Conservation (phyloP, 2,888 invertebrate genomes). For the Oithona nana region DNA sequence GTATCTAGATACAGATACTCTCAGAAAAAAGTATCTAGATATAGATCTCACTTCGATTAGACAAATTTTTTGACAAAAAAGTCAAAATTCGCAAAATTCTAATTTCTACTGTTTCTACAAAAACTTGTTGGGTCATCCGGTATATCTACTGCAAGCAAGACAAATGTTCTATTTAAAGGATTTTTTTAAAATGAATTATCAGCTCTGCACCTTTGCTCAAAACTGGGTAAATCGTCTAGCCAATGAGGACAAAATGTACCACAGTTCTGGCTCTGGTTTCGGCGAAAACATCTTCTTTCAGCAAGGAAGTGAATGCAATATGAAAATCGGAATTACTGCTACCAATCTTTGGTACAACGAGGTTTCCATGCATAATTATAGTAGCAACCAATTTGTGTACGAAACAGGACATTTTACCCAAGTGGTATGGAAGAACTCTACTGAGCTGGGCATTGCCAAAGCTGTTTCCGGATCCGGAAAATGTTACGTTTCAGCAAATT, state of each 20-base stretch:
- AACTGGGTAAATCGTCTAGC: slow-evolving; percentile 53
- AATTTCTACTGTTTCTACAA: too few species aligned
- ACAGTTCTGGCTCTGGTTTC: slow-evolving; percentile 50
- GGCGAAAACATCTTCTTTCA: slow-evolving; percentile 61
- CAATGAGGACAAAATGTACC: slow-evolving; percentile 44
- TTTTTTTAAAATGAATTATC: too few species aligned
- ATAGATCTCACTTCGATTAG: not conserved
- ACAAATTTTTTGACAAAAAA: not conserved
- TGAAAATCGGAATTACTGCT: slow-evolving; percentile 42
- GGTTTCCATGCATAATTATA: slow-evolving; percentile 47
- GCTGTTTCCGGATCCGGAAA: slow-evolving; percentile 48
- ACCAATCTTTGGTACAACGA: slow-evolving; percentile 58
- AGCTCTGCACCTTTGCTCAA: slow-evolving; percentile 42
- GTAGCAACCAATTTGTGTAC: slow-evolving; percentile 42
- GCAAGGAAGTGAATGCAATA: slow-evolving; percentile 23
- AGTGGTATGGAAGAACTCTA: slow-evolving; percentile 56
- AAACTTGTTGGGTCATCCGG: too few species aligned
- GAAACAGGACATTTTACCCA: slow-evolving; percentile 68
- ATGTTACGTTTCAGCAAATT: slow-evolving; percentile 67
- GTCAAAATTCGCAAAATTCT: too few species aligned
- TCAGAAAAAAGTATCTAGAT: not conserved
- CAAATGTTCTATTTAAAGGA: too few species aligned
- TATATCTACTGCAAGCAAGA: too few species aligned
- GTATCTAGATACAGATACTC: too few species aligned
- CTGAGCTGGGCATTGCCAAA: slow-evolving; percentile 54